Conservation (phyloP, 2,797 vertebrate species). For the Coilia nasus region DNA sequence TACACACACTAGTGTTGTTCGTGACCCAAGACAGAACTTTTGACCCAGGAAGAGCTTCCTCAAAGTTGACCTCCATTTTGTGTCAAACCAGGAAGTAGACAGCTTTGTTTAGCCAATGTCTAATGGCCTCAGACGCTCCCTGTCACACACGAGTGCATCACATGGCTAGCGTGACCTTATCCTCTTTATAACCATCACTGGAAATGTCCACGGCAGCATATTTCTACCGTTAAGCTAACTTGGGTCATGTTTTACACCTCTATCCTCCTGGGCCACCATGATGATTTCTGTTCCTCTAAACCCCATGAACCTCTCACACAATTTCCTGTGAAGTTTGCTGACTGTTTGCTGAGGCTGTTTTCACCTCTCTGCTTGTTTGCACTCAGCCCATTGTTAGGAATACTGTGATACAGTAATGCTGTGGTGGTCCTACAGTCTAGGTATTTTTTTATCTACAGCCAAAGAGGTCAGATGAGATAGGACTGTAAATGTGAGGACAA, state of each 20-base stretch:
- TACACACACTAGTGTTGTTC: neutral
- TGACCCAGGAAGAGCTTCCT: conserved; percentile 2
- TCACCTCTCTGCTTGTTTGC: neutral
- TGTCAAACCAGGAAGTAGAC: neutral
- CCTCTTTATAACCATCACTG: neutral
- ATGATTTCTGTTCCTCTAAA: conserved; percentile 38
- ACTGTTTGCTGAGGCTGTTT: conserved; percentile 10
- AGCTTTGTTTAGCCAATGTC: neutral
- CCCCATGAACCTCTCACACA: conserved; percentile 34
- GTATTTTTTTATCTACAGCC: conserved; percentile 31
- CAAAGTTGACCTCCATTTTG: neutral
- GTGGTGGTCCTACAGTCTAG: neutral
- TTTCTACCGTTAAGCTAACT: neutral
- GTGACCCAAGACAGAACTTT: neutral
- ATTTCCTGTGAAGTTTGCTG: conserved; percentile 42
- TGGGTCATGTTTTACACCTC: no score
- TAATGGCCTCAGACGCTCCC: neutral
- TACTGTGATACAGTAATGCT: neutral
- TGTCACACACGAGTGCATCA: neutral
- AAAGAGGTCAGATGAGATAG: conserved; percentile 3
- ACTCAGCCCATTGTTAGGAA: neutral
- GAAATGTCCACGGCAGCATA: neutral
- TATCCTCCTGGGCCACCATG: neutral
- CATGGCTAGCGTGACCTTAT: neutral
- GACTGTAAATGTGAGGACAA: neutral